Conservation (phyloP, 2,797 vertebrate genomes). For the Chelmon rostratus region DNA sequence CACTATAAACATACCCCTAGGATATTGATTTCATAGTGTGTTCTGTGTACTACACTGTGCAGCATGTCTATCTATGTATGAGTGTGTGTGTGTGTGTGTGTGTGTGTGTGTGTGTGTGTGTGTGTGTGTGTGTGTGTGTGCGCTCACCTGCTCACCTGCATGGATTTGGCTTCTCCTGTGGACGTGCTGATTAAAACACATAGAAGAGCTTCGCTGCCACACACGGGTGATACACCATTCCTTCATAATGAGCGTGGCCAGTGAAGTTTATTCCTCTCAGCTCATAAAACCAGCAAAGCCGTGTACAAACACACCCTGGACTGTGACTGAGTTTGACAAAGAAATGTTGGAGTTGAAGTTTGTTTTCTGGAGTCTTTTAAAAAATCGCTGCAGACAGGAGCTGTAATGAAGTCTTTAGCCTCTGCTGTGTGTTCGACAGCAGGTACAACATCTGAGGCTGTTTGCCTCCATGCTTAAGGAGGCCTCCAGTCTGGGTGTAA, state of each 20-base stretch:
- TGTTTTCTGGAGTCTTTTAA: background rate
- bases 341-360: background rate
- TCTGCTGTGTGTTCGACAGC: slow-evolving; percentile 19
- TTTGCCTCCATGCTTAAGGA: slow-evolving; percentile 23
- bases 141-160: no score
- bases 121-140: no score
- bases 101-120: no score
- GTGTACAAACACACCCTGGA: background rate
- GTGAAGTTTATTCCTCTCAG: background rate
- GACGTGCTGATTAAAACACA: no score
- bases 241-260: background rate
- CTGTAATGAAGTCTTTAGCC: slow-evolving; percentile 15
- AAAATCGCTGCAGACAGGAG: slow-evolving; percentile 22
- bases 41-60: no score
- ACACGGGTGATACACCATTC: no score
- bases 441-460: slow-evolving; percentile 36
- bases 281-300: background rate
- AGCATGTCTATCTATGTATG: no score
- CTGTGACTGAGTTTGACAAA: background rate
- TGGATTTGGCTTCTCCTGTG: no score
- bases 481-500: slow-evolving; percentile 27
- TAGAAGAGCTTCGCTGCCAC: no score
- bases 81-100: no score
- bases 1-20: slow-evolving; percentile 30
- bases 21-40: slow-evolving; percentile 47